A percentile compares a stretch with the other conserved stretches of the same genome.
Evolutionary conservation across 2,113 vertebrate genomes (phyloP).

Genomic region (Apeltes quadracus): DNA sequence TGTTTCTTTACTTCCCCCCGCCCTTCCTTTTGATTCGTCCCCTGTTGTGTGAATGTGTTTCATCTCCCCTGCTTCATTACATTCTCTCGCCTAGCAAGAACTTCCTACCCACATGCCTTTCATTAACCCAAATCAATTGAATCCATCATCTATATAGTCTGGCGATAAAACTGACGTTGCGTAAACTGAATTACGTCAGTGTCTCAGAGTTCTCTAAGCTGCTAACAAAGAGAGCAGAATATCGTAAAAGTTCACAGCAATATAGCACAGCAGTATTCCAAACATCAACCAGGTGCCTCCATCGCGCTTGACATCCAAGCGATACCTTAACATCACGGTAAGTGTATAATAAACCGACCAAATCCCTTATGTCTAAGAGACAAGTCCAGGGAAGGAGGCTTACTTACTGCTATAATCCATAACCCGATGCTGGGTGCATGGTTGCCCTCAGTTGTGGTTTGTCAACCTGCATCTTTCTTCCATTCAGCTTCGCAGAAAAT

Average conservation of each 20-base stretch:
- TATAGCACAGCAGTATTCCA: not conserved
- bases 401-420: constrained; percentile 74
- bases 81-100: not conserved
- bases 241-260: not conserved
- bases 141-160: not conserved
- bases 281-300: not conserved
- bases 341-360: not conserved
- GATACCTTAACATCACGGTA: not conserved
- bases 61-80: too few relatives aligned
- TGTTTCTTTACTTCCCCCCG: not conserved
- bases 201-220: not conserved
- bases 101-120: not conserved
- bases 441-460: constrained; percentile 24
- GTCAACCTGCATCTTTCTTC: not conserved
- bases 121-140: not conserved
- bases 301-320: not conserved
- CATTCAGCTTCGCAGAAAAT: not conserved
- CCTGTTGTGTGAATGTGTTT: accelerated
- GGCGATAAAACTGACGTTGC: too few relatives aligned
- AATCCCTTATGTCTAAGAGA: not conserved
- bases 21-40: not conserved
- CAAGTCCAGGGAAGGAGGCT: not conserved
- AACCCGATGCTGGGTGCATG: constrained; percentile 47
- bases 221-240: not conserved
- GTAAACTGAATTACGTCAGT: too few relatives aligned